phyloP scores from a whole-genome alignment of 2,797 vertebrate genomes.

The Pseudocheirus occidentalis region DNA sequence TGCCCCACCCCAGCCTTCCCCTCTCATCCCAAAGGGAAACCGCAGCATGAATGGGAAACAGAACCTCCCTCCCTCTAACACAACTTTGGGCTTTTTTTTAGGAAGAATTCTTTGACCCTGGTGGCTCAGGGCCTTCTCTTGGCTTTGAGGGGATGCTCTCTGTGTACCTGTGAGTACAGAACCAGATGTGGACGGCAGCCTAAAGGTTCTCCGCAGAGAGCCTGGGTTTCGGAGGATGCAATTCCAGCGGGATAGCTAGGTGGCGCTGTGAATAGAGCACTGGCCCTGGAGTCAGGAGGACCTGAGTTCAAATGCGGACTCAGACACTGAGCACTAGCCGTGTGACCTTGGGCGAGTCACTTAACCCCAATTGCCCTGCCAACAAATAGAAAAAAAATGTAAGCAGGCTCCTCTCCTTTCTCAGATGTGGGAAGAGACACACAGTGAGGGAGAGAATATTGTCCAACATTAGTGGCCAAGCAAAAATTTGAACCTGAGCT shows the following conservation, averaged over 20 bases:
- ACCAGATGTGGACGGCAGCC: background rate
- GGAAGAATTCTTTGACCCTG: background rate
- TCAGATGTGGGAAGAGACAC: background rate
- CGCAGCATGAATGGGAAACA: slow-evolving; percentile 6
- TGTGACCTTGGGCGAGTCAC: no score
- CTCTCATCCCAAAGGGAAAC: slow-evolving; percentile 3
- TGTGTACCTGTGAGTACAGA: background rate
- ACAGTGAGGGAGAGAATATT: background rate
- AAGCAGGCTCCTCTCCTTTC: background rate
- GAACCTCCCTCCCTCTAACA: background rate
- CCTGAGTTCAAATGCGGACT: no score
- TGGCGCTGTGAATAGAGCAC: no score
- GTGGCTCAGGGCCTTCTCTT: background rate
- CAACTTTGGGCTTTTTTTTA: background rate
- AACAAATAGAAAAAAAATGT: no score
- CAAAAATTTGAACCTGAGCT: background rate
- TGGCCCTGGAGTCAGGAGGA: no score
- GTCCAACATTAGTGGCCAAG: background rate
- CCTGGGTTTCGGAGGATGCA: background rate
- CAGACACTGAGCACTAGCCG: no score
- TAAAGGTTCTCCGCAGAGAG: background rate
- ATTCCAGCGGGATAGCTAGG: background rate
- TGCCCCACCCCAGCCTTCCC: slow-evolving; percentile 6
- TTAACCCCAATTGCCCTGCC: no score
- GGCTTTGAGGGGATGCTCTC: background rate